Base-by-base conservation (phyloP, 1,140 invertebrate genomes). In the Lanistes nyassanus region DNA sequence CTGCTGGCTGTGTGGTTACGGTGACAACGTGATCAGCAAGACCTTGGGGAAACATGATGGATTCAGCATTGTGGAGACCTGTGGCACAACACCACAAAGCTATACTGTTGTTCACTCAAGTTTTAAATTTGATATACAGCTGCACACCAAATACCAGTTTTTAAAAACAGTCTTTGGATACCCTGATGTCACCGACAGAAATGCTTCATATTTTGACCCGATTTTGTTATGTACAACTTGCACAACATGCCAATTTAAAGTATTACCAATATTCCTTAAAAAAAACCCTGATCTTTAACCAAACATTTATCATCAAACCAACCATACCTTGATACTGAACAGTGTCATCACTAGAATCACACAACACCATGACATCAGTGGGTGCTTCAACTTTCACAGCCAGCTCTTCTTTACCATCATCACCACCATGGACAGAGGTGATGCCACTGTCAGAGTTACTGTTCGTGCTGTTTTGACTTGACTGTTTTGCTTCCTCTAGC, bases 11-110 rank as follows among this genome's bases (percentile, higher is more conserved):
- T 67, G 81, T 78, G 9, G 78, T 82, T 23, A 84, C 81, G n/a
- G 81, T 84, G 9, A 81, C 77, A 56, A 84, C 72, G 31, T 82
- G 81, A 34, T 84, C 83, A 56, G 73, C 80, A 70, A 84, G 31
- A 23, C 78, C 79, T 64, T 81, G 77, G 26, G 78, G 55, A 60
- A 80, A 80, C 11, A 82, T 79, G 42, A 80, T 76, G 3, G 81
- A 78, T 65, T 83, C 76, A 34, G 77, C 60, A n/a, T 74, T 77
- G 37, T 78, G 77, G 23, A 81, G 71, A 70, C 77, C 80, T 82
- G 75, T 16, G 58, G 73, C n/a, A 47, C 1, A 47, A 47, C 0
- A 47, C 9, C 9, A 47, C 0, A 47, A 47, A 47, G 19, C n/a
- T n/a, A n/a, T n/a, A n/a, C n/a, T n/a, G n/a, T n/a, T n/a, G n/a